Evolutionary conservation across 1,140 invertebrate species (phyloP).

Genomic region (Lepidurus couesii): DNA sequence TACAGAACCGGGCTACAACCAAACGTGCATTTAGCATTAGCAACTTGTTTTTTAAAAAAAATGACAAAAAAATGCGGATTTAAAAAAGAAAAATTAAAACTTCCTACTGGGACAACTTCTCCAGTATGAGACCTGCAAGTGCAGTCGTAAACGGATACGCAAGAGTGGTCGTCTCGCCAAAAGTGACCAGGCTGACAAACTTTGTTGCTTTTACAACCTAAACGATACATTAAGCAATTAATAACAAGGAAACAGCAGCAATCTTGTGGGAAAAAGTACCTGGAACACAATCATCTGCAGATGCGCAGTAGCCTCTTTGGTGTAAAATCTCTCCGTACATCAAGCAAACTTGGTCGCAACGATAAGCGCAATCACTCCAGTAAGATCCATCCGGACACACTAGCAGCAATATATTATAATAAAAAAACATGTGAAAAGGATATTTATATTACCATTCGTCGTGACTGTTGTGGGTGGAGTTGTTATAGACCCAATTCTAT

Average conservation of each 20-base stretch:
- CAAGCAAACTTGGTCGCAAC: slow-evolving; percentile 56
- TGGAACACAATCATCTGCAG: slow-evolving; percentile 47
- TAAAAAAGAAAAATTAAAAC: slow-evolving; percentile 42
- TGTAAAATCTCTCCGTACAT: slow-evolving; percentile 48
- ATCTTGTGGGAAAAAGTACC: background rate
- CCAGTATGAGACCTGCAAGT: slow-evolving; percentile 59
- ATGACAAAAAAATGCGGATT: too few relatives aligned
- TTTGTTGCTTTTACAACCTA: slow-evolving; percentile 44
- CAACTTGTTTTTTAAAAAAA: slow-evolving; percentile 29
- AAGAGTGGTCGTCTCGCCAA: slow-evolving; percentile 62
- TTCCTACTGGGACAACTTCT: slow-evolving; percentile 51
- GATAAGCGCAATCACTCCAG: slow-evolving; percentile 55
- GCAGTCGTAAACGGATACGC: slow-evolving; percentile 62
- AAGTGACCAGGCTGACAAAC: slow-evolving; percentile 46
- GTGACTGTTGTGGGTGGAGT: background rate
- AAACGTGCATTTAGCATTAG: slow-evolving; percentile 35
- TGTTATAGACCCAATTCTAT: too few relatives aligned
- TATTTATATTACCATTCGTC: background rate
- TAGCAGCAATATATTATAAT: slow-evolving; percentile 24
- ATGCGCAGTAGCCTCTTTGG: slow-evolving; percentile 46
- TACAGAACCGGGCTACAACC: slow-evolving; percentile 54
- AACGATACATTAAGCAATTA: background rate
- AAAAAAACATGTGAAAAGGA: background rate
- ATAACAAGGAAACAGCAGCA: background rate
- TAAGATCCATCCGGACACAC: slow-evolving; percentile 45